Evolutionary conservation across 1,140 invertebrate genomes (phyloP), one percentile per base, ranked within the genome.

Genomic region (Mya arenaria): DNA sequence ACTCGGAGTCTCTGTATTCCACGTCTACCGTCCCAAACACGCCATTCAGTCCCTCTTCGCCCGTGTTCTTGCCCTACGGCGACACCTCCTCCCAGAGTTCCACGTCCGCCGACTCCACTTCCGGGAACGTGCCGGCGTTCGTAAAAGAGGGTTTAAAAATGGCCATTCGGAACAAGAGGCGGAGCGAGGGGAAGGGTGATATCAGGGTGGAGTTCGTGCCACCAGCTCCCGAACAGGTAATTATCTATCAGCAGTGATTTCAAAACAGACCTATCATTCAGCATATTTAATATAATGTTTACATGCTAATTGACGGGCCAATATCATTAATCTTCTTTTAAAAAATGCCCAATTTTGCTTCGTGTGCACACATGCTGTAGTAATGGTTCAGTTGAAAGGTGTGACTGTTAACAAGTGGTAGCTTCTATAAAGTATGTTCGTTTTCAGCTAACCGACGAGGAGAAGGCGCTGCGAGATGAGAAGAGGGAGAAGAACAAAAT

Each of bases 401-500:
- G n/a, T n/a, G n/a, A n/a, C n/a, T n/a, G n/a, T n/a, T n/a, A n/a
- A n/a, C n/a, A n/a, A n/a, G n/a, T n/a, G n/a, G n/a, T n/a, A n/a
- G n/a, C n/a, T n/a, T n/a, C n/a, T 23, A n/a, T 39, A 36, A 62
- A 8, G 39, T 60, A 39, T 71, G 48, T 82, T 84, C 87, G 93
- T 94, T 83, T 79, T 65, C 92, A 97, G 97, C 92, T 98, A 82
- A 98, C 97, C 15, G 95, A 96, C 23, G 97, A 98, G 94, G 97
- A 98, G 87, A 97, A 98, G 93, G 97, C 98, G 87, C 94, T 96
- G 34, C 94, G 97, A 87, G 94, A 97, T 82, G 97, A 98, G 92
- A 94, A 97, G 87, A 94, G 97, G 83, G 97, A 98, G 92, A 94
- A 97, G 68, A 98, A 99, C 92, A 98, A 98, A 94, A 96, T 98